Base-by-base conservation (phyloP, 2,797 vertebrate species). In the Gallirallus australis region DNA sequence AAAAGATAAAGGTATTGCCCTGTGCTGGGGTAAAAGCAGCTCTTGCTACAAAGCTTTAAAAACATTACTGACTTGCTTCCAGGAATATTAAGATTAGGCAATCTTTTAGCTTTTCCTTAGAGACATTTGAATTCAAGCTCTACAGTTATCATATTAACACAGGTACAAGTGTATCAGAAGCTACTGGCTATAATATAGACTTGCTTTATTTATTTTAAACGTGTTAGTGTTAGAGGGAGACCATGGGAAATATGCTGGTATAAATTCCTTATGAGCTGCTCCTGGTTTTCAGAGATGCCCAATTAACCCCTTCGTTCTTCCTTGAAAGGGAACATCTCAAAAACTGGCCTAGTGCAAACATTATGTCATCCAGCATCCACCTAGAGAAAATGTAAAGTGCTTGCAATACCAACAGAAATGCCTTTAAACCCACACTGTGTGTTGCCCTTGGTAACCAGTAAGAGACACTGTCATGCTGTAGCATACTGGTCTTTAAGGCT, bases 21-120 rank as follows among this genome's bases (percentile, higher is more conserved):
- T 80, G 52, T 60, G 47, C 91, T 80, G 48, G 8, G 48, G 42
- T 69, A 93, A 76, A 95, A 84, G 39, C 54, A 86, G 73, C 85
- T 97, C 86, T 90, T 77, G 79, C 60, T 53, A 81, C 61, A 94
- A 95, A 95, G 53, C 50, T 64, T 97, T 94, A 93, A 92, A 96
- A 97, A 94, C 79, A 56, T 75, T 28, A 7, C 54, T 78, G 68
- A 63, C 79, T 95, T 95, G 71, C 73, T 95, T 95, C 78, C 48
- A 96, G 70, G 82, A 90, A 86, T 75, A 95, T 81, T 93, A 66
- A 96, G 92, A 95, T 93, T 89, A 96, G 86, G 69, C 69, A 87
- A 60, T 77, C 81, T 93, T 97, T 92, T 48, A 94, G 66, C 40
- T 90, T 78, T 39, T 86, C 92, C 65, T 92, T 89, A 91, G 57